These are phyloP conservation scores for Drosophila neoperkinsi DNA, from an alignment of 2,888 invertebrate genomes.

Conservation along the genomic window DNA sequence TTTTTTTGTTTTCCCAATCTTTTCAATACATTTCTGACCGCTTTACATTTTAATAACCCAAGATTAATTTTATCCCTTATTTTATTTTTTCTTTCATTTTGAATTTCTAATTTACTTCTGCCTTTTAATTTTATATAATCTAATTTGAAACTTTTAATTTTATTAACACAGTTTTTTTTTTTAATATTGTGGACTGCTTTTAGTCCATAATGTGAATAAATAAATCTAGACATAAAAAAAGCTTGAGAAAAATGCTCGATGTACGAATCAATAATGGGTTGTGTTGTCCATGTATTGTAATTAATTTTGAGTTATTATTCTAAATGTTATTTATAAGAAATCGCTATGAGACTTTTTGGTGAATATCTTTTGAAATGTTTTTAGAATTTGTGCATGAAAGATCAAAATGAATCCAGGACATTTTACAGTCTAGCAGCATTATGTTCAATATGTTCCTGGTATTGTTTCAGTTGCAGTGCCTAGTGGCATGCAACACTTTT, in stretches of 20 bases:
- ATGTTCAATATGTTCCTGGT: neutral
- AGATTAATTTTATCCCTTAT: neutral
- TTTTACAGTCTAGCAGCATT: neutral
- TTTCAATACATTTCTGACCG: neutral
- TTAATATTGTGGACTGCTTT: neutral
- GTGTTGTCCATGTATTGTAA: neutral
- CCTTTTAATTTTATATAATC: neutral
- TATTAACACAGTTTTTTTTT: neutral
- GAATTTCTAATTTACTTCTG: neutral
- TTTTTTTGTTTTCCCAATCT: neutral
- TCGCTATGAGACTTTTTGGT: too few species aligned
- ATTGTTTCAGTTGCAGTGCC: conserved; percentile 24
- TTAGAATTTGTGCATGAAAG: too few species aligned
- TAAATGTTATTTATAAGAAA: neutral
- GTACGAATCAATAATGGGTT: neutral
- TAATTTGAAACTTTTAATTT: neutral
- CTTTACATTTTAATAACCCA: neutral
- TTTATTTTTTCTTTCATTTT: neutral
- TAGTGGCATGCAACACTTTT: conserved; percentile 54
- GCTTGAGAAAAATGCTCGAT: neutral
- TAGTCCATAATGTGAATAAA: neutral
- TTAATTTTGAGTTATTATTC: neutral
- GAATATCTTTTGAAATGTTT: too few species aligned
- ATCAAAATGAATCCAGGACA: neutral
- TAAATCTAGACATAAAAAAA: neutral